A percentile compares a stretch with the other conserved stretches of the same genome.
Conservation (phyloP, 2,888 invertebrate species). For the Catonia carolina region DNA sequence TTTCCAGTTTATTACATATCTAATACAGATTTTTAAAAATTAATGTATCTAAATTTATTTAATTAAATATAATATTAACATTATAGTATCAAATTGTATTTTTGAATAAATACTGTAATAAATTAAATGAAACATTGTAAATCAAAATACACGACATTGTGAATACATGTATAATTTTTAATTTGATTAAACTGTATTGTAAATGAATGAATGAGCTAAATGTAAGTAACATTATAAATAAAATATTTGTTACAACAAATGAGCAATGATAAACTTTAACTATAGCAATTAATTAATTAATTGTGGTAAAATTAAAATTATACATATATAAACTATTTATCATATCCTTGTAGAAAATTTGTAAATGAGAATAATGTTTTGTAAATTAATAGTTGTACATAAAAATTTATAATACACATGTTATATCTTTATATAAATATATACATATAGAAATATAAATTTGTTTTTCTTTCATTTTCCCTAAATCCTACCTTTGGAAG, state of each 20-base stretch:
- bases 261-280: no score
- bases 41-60: no score
- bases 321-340: background rate
- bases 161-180: background rate
- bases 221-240: background rate
- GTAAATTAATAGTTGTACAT: constrained; percentile 24
- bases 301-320: background rate
- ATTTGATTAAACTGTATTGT: background rate
- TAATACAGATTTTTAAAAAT: no score
- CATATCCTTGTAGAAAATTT: constrained; percentile 15
- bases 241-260: background rate
- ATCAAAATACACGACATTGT: background rate
- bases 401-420: constrained; percentile 26
- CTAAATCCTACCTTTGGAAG: no score
- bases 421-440: constrained; percentile 26
- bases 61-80: no score
- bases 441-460: background rate
- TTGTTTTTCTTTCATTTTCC: no score
- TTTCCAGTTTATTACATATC: no score
- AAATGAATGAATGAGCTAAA: background rate
- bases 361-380: constrained; percentile 19
- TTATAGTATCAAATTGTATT: no score
- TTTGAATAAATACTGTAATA: background rate
- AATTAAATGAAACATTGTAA: background rate
- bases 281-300: constrained; percentile 1